These are phyloP conservation scores for Tyria jacobaeae DNA, from an alignment of 2,888 invertebrate species.

Conservation along the genomic window DNA sequence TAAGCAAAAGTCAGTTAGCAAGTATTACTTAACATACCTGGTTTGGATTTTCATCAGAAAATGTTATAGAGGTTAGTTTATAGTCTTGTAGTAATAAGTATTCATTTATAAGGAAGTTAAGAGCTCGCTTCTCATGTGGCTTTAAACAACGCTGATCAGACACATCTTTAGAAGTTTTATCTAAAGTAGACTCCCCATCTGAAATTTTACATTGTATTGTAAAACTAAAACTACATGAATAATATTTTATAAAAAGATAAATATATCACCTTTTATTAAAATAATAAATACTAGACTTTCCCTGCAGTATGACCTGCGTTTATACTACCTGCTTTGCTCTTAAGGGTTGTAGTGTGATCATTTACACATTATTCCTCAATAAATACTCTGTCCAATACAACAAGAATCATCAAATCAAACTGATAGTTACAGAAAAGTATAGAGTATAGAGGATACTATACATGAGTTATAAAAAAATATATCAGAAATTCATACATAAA, in stretches of 20 bases:
- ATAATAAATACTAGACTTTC: too few species aligned
- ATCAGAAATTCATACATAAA: slow-evolving; percentile 24
- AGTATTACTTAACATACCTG: slow-evolving; percentile 84
- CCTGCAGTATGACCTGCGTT: too few species aligned
- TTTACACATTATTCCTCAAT: too few species aligned
- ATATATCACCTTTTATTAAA: too few species aligned
- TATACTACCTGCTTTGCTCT: too few species aligned
- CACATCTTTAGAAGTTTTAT: slow-evolving; percentile 70
- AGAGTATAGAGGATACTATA: too few species aligned
- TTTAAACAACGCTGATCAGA: slow-evolving; percentile 86
- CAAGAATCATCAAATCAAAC: too few species aligned
- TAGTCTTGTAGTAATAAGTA: slow-evolving; percentile 92
- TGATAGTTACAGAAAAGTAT: too few species aligned
- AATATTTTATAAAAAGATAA: too few species aligned
- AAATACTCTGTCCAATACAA: too few species aligned
- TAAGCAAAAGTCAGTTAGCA: not conserved
- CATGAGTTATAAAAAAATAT: too few species aligned
- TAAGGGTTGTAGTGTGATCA: too few species aligned
- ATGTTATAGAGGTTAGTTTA: slow-evolving; percentile 95
- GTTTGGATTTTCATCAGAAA: slow-evolving; percentile 96
- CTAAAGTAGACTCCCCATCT: slow-evolving; percentile 80
- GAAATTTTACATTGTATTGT: slow-evolving; percentile 37
- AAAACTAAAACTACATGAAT: not conserved
- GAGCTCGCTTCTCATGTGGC: slow-evolving; percentile 93
- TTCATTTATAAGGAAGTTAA: slow-evolving; percentile 95